Evolutionary conservation across 1,140 invertebrate genomes (phyloP).

Genomic region (Lethrus apterus): DNA sequence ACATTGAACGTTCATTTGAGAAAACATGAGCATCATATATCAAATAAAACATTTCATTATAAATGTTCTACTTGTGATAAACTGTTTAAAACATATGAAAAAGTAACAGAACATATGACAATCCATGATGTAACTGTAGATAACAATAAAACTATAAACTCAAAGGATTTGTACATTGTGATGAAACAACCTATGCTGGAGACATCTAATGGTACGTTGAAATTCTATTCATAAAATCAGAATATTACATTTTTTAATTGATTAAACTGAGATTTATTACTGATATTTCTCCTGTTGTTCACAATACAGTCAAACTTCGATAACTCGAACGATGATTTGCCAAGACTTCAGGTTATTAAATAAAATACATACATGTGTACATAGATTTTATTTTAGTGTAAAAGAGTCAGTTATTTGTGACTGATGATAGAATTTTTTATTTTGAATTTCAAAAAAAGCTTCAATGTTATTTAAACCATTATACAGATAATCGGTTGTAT

Average conservation of each 20-base stretch:
- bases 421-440: too few relatives aligned
- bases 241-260: too few relatives aligned
- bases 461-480: too few relatives aligned
- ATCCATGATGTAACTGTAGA: not conserved
- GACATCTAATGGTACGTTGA: conserved; percentile 18
- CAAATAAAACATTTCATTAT: conserved; percentile 6
- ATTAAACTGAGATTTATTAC: too few relatives aligned
- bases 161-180: not conserved
- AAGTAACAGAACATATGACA: conserved; percentile 14
- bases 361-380: too few relatives aligned
- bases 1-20: conserved; percentile 20
- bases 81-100: conserved; percentile 16
- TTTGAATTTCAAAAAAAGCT: conserved; percentile 10
- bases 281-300: too few relatives aligned
- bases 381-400: not conserved
- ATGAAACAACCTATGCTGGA: conserved; percentile 23
- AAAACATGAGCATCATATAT: conserved; percentile 5
- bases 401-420: too few relatives aligned
- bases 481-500: too few relatives aligned
- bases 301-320: too few relatives aligned
- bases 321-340: too few relatives aligned
- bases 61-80: conserved; percentile 23
- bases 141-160: not conserved
- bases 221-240: not conserved
- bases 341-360: too few relatives aligned